Evolutionary conservation across 2,797 vertebrate genomes (phyloP).

Genomic region (Eospalax fontanierii): DNA sequence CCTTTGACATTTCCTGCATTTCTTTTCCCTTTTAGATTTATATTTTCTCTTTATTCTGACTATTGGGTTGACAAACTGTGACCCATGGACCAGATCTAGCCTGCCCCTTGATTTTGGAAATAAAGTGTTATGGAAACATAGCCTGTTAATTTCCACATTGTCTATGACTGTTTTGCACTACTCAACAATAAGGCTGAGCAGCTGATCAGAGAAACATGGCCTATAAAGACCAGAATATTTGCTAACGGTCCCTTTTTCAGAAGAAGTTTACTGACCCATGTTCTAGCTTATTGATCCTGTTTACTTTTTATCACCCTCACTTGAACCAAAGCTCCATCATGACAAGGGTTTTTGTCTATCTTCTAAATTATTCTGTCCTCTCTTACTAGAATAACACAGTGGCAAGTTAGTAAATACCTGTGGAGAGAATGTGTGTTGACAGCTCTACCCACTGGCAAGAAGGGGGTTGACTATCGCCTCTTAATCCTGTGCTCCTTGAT

Average conservation of each 20-base stretch:
- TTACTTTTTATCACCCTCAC: not conserved
- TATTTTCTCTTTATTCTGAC: not conserved
- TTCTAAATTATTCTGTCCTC: not conserved
- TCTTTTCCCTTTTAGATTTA: conserved; percentile 4
- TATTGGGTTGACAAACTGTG: not conserved
- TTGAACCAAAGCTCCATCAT: not conserved
- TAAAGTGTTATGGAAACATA: conserved; percentile 14
- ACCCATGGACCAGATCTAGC: not conserved
- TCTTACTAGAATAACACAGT: not conserved
- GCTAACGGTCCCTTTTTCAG: not conserved
- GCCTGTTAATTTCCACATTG: not conserved
- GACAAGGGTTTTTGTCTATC: not conserved
- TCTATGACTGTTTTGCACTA: not conserved
- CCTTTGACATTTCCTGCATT: not conserved
- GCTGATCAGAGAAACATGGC: not conserved
- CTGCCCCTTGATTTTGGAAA: not conserved
- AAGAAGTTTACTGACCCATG: not conserved
- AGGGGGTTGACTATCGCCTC: not conserved
- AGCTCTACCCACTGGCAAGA: not conserved
- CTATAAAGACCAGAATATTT: not conserved
- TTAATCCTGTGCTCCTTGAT: not conserved
- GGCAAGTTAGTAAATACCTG: not conserved
- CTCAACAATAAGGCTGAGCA: not conserved
- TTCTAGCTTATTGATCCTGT: not conserved
- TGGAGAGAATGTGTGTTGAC: not conserved